Percentiles rank a stretch among this genome's conserved stretches.
These are phyloP conservation scores for Numenius phaeopus DNA, from an alignment of 2,797 vertebrate genomes.

Conservation along the genomic window DNA sequence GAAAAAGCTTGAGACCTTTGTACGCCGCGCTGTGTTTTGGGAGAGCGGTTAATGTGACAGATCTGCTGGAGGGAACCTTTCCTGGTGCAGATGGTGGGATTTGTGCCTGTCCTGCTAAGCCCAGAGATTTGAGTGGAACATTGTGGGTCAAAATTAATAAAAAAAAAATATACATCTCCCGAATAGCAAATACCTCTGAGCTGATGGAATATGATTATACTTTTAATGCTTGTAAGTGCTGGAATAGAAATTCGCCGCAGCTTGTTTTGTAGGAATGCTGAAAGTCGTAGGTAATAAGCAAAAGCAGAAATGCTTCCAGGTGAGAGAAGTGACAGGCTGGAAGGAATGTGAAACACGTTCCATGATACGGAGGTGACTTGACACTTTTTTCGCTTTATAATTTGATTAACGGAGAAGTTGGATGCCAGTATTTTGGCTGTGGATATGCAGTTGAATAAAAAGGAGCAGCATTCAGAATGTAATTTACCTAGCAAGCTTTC, in stretches of 20 bases:
- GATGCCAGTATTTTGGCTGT: neutral
- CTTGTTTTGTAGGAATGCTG: neutral
- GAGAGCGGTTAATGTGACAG: neutral
- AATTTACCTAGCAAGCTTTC: neutral
- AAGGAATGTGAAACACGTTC: neutral
- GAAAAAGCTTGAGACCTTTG: constrained; percentile 9
- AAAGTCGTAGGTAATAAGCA: neutral
- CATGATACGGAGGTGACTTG: neutral
- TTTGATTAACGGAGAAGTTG: neutral
- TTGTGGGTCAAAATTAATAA: neutral
- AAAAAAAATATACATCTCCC: neutral
- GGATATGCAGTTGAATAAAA: neutral
- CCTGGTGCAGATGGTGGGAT: constrained; percentile 50
- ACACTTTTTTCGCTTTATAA: neutral
- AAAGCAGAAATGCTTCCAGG: neutral
- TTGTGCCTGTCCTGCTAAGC: constrained; percentile 20
- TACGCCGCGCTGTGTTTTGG: neutral
- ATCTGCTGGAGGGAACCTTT: neutral
- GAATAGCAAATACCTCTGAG: neutral
- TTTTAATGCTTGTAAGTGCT: neutral
- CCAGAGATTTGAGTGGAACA: constrained; percentile 4
- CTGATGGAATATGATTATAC: neutral
- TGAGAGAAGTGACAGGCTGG: neutral
- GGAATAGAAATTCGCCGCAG: accelerated
- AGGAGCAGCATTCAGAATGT: neutral